Conservation (phyloP, 2,113 vertebrate genomes). For the Tachysurus vachellii region DNA sequence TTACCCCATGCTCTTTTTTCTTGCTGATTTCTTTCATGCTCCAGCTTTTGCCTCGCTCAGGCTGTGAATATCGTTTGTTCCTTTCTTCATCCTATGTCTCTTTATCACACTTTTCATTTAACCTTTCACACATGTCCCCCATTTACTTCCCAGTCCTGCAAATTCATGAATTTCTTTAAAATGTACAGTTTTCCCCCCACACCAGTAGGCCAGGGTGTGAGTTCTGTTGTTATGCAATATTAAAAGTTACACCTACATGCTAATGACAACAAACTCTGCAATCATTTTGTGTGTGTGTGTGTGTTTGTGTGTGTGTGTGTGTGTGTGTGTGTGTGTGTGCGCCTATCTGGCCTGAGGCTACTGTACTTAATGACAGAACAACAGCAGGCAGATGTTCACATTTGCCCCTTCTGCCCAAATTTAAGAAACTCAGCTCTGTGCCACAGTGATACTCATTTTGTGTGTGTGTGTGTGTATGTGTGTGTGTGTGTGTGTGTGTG, state of each 20-base stretch:
- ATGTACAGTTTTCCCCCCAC: background rate
- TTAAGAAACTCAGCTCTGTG: background rate
- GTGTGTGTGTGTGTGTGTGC: background rate
- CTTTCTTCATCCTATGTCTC: background rate
- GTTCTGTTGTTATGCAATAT: conserved; percentile 1
- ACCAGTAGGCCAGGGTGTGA: conserved; percentile 11
- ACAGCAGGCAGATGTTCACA: conserved; percentile 71
- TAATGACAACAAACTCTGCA: background rate
- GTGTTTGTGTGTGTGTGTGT: background rate
- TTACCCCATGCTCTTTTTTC: conserved; percentile 55
- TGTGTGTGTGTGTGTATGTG: background rate
- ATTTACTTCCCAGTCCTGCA: conserved; percentile 23
- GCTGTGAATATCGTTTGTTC: conserved; percentile 37
- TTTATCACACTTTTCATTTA: conserved; percentile 7
- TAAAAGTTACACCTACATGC: background rate
- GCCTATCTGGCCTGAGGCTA: conserved; percentile 55
- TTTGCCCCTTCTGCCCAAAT: conserved; percentile 62
- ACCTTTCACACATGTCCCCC: conserved; percentile 52
- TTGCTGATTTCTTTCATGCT: conserved; percentile 54
- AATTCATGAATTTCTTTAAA: background rate
- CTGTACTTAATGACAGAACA: conserved; percentile 71
- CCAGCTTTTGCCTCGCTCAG: background rate
- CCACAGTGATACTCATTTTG: background rate
- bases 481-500: background rate
- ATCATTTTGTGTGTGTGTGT: background rate